Evolutionary conservation across 92 coral and sea anemone genomes (phyloP).

Genomic region (Scolanthus callimorphus): DNA sequence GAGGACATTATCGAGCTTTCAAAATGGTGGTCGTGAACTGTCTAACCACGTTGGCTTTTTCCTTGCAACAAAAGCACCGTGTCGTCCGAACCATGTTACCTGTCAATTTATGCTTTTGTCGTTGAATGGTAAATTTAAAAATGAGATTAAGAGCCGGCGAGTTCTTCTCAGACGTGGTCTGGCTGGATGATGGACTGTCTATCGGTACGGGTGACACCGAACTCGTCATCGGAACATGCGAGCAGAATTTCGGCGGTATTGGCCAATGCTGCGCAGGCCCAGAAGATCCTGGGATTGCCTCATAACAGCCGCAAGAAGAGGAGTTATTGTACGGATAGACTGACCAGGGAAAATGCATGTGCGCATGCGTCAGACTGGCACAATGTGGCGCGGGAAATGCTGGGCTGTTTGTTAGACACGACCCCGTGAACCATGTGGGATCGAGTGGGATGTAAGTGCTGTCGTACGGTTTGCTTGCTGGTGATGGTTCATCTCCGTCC

Average conservation of each 20-base stretch:
- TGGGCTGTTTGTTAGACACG: too few relatives aligned
- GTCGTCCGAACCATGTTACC: too few relatives aligned
- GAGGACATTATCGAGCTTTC: too few relatives aligned
- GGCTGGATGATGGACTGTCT: too few relatives aligned
- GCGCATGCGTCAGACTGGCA: constrained; percentile 3
- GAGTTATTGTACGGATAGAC: constrained; percentile 51
- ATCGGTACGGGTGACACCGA: too few relatives aligned
- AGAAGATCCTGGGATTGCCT: constrained; percentile 10
- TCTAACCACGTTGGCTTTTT: too few relatives aligned
- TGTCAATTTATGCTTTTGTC: too few relatives aligned
- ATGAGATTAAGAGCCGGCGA: too few relatives aligned
- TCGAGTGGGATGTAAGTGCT: constrained; percentile 31
- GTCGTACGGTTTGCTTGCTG: constrained; percentile 21
- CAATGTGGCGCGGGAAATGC: constrained; percentile 4
- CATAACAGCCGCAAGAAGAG: constrained; percentile 40
- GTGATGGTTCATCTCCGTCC: constrained; percentile 58
- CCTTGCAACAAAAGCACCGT: too few relatives aligned
- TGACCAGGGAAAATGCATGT: constrained; percentile 56
- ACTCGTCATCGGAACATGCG: neutral
- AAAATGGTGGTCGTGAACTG: too few relatives aligned
- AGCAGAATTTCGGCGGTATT: neutral
- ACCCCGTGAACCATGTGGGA: constrained; percentile 12
- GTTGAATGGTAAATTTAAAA: too few relatives aligned
- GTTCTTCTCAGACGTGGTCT: too few relatives aligned
- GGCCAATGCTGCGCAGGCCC: constrained; percentile 33